A percentile compares a stretch with the other conserved stretches of the same genome.
Conservation (phyloP, 2,888 invertebrate genomes). For the Leucania comma region DNA sequence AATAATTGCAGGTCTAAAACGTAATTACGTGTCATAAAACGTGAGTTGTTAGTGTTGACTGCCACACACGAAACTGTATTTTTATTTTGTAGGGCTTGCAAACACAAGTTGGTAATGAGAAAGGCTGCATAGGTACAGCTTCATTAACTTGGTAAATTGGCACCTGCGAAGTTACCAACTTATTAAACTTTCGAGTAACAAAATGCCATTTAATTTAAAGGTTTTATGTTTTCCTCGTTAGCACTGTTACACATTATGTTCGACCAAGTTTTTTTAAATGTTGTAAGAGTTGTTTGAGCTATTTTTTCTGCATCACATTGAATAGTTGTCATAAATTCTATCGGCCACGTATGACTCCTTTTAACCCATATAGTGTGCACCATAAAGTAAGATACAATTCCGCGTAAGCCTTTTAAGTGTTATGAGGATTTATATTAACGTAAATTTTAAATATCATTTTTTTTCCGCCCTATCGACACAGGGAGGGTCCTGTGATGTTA, state of each 20-base stretch:
- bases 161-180: conserved; percentile 42
- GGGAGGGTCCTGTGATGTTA: no score
- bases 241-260: conserved; percentile 12
- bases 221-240: conserved; percentile 13
- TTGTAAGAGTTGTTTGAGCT: conserved; percentile 5
- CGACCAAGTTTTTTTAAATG: conserved; percentile 11
- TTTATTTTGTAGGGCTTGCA: conserved; percentile 23
- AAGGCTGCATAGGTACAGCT: conserved; percentile 19
- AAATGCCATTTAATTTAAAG: conserved; percentile 33
- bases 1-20: conserved; percentile 76
- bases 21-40: conserved; percentile 78
- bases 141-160: conserved; percentile 37
- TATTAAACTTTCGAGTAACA: conserved; percentile 27
- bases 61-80: conserved; percentile 57
- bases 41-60: conserved; percentile 72
- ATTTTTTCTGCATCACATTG: conserved; percentile 15
- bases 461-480: neutral
- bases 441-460: neutral
- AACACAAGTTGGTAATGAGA: conserved; percentile 18
- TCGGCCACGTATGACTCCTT: conserved; percentile 15
- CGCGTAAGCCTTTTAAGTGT: neutral
- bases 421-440: neutral
- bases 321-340: conserved; percentile 11
- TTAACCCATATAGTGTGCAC: neutral
- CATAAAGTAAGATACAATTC: conserved; percentile 7